These are phyloP conservation scores for Spinus pinus DNA, from an alignment of 2,797 vertebrate species.

Conservation along the genomic window DNA sequence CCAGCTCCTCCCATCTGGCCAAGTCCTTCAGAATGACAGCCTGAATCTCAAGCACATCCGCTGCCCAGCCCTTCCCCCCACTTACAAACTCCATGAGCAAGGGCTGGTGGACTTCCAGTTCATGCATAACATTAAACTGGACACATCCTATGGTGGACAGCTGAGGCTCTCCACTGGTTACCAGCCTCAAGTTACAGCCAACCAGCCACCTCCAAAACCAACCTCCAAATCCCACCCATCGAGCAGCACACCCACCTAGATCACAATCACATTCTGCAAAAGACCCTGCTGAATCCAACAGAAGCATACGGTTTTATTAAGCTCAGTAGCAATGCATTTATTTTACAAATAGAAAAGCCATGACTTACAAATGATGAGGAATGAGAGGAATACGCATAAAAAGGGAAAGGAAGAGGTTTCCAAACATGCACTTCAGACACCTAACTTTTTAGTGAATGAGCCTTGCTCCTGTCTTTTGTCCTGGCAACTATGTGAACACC, in stretches of 20 bases:
- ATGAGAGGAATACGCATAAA: neutral
- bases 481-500: neutral
- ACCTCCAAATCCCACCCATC: neutral
- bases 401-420: neutral
- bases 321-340: neutral
- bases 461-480: neutral
- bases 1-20: neutral
- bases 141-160: neutral
- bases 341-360: neutral
- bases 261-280: neutral
- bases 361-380: neutral
- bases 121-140: neutral
- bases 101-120: neutral
- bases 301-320: neutral
- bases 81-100: neutral
- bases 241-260: neutral
- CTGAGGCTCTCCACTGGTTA: neutral
- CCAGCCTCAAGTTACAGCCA: neutral
- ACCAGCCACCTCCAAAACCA: neutral
- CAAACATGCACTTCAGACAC: accelerated
- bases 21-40: neutral
- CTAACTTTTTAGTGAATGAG: neutral
- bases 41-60: neutral
- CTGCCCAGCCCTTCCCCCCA: neutral
- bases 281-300: neutral